A percentile compares a stretch with the other conserved stretches of the same genome.
phyloP scores from a whole-genome alignment of 64 coral and sea anemone genomes.

The Montipora efflorescens region DNA sequence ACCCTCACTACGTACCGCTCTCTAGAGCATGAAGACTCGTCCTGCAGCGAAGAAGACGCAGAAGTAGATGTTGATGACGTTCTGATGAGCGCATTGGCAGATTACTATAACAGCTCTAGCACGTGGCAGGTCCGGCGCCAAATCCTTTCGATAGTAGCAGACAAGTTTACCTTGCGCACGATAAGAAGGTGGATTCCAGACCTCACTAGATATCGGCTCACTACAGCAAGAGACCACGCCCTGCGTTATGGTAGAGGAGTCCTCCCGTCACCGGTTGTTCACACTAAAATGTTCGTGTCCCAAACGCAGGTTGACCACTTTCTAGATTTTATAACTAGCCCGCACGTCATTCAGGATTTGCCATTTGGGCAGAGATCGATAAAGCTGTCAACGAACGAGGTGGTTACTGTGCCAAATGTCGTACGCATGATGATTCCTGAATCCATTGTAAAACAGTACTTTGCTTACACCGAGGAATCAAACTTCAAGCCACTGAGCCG shows the following conservation, averaged over 20 bases:
- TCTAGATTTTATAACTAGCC: constrained; percentile 73
- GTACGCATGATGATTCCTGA: constrained; percentile 55
- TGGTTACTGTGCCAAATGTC: constrained; percentile 27
- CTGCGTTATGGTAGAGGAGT: constrained; percentile 61
- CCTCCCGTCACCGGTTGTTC: too few relatives aligned
- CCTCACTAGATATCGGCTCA: background rate
- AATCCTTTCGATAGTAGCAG: too few relatives aligned
- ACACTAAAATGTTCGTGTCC: constrained; percentile 70
- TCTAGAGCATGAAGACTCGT: too few relatives aligned
- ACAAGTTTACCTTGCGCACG: background rate
- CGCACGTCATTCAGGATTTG: constrained; percentile 67
- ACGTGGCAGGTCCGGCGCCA: too few relatives aligned
- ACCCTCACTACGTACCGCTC: too few relatives aligned
- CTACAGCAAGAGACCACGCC: constrained; percentile 45
- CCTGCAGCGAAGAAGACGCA: too few relatives aligned
- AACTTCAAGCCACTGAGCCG: too few relatives aligned
- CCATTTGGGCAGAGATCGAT: constrained; percentile 52
- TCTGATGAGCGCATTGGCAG: too few relatives aligned
- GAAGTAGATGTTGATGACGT: too few relatives aligned
- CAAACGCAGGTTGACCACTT: constrained; percentile 70
- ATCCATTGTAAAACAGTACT: constrained; percentile 55
- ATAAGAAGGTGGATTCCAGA: constrained; percentile 46
- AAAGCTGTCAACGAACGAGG: constrained; percentile 18
- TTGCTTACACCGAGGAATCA: background rate
- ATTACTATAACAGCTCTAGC: too few relatives aligned